Base-by-base conservation (phyloP, 2,888 invertebrate species). In the Esperia sulphurella region DNA sequence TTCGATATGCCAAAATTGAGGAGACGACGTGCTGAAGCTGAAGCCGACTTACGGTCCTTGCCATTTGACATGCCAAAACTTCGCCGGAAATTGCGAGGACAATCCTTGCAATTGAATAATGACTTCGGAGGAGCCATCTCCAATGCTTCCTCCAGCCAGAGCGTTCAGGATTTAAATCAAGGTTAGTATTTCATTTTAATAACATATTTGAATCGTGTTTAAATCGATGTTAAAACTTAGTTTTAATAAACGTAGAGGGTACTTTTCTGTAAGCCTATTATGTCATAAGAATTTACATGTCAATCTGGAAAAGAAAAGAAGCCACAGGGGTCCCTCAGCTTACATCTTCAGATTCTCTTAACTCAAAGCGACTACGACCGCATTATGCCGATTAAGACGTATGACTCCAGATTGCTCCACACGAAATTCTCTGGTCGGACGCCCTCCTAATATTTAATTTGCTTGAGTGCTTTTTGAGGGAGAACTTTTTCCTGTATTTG, bases 61-160 rank as follows among this genome's bases (percentile, higher is more conserved):
- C 97, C 97, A 49, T 97, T 97, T 76, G 96, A 97, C 76, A 97
- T 97, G 97, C 97, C 97, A 30, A 97, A 97, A 82, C 84, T 97
- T 50, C 91, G 95, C 54, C 90, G 96, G 46, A 92, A 95, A 56
- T 82, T 96, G 63, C 91, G 95, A 57, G 93, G 93, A 55, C 86
- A 91, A 54, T 90, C 90, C 1, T 62, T 90, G 53, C 91, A 92
- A 65, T 92, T 94, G 61, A 93, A 92, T 51, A 85, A 76, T 59
- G 89, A 89, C 52, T 95, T 95, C 70, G 93, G 93, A 50, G 92
- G 91, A 66, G 93, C 92, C 55, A 93, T 93, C 45, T 95, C 95
- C 6, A 95, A 95, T 68, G 95, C 95, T 42, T 95, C 95, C 13
- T 95, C 95, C 21, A 95, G 95, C 69, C 93, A 95, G 67, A 95